These are phyloP conservation scores for Cyanoderma ruficeps DNA, from an alignment of 2,113 vertebrate genomes.

Conservation along the genomic window DNA sequence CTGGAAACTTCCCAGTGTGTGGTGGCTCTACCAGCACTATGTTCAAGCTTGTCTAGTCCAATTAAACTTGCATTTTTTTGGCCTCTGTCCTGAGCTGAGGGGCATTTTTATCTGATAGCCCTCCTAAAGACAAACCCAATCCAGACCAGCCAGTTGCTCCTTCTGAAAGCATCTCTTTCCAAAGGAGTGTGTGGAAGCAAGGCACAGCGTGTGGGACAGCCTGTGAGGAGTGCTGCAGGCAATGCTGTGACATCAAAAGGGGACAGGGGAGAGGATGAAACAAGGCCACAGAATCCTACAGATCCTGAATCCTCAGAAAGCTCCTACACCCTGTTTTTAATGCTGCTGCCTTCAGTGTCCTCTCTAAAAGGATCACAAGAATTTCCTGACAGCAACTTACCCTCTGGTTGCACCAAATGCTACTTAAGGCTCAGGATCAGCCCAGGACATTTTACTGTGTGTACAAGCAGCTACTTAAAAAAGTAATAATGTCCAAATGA, in stretches of 20 bases:
- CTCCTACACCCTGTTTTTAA: neutral
- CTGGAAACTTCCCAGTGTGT: neutral
- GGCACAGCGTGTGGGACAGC: neutral
- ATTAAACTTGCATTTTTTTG: neutral
- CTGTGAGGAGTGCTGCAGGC: neutral
- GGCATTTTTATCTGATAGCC: neutral
- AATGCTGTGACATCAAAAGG: neutral
- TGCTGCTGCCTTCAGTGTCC: neutral
- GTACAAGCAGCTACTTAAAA: neutral
- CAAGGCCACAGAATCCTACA: neutral
- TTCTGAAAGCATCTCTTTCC: neutral
- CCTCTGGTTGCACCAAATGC: neutral
- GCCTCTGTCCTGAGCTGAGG: neutral
- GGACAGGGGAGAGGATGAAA: neutral
- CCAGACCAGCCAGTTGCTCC: neutral
- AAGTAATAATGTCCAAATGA: neutral
- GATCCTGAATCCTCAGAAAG: neutral
- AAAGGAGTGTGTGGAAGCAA: neutral
- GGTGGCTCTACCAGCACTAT: neutral
- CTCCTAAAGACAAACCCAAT: neutral
- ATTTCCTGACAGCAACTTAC: neutral
- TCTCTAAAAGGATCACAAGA: neutral
- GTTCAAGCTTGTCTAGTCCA: neutral
- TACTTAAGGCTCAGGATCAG: neutral
- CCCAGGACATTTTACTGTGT: neutral